Evolutionary conservation across 2,113 vertebrate species (phyloP).

Genomic region (Ramphastos sulfuratus): DNA sequence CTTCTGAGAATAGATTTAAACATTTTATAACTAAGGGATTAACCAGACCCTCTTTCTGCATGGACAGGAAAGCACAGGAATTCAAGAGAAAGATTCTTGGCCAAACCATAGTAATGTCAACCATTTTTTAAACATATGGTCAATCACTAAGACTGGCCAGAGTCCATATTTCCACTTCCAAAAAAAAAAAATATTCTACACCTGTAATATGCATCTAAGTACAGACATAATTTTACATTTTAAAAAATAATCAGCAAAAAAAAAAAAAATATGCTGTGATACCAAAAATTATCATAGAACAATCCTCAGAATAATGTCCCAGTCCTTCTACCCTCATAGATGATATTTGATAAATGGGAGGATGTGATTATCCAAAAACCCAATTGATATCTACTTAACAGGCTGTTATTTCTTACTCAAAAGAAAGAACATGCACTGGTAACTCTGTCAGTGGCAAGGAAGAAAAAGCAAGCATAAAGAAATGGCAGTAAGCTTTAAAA

Average conservation of each 20-base stretch:
- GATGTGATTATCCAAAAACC: background rate
- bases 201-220: background rate
- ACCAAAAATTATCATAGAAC: background rate
- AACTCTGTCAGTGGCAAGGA: background rate
- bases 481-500: background rate
- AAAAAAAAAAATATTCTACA: background rate
- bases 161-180: background rate
- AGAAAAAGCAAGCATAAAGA: background rate
- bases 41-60: background rate
- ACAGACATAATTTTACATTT: background rate
- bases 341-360: background rate
- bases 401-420: background rate
- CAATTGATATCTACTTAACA: background rate
- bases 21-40: background rate
- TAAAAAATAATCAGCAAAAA: background rate
- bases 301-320: background rate
- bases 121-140: background rate
- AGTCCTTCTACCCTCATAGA: background rate
- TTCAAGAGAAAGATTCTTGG: background rate
- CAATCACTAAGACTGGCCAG: background rate
- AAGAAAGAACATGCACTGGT: background rate
- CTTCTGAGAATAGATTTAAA: background rate
- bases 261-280: background rate
- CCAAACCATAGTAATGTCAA: background rate
- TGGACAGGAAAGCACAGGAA: background rate